phyloP scores from a whole-genome alignment of 2,113 vertebrate genomes.

The Tychaedon coryphoeus region DNA sequence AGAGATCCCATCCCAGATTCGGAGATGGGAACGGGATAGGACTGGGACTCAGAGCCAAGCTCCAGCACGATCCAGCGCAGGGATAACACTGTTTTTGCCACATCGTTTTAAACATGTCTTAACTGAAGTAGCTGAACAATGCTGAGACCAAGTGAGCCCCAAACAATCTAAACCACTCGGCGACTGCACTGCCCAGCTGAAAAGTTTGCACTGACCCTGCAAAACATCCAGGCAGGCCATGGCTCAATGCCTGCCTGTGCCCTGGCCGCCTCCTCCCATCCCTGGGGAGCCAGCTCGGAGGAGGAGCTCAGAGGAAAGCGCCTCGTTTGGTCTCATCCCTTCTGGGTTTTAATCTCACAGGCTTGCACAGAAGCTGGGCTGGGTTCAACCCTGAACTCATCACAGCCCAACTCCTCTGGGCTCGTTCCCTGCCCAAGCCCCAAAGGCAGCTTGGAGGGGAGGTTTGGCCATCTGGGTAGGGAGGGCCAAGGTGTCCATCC shows the following conservation, averaged over 20 bases:
- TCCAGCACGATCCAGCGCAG: neutral
- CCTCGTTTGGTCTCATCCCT: neutral
- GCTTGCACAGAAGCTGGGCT: neutral
- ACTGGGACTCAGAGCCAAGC: neutral
- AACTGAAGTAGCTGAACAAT: neutral
- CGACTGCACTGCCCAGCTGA: neutral
- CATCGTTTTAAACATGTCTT: conserved; percentile 7
- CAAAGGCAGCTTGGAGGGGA: neutral
- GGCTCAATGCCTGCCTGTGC: neutral
- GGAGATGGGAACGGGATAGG: conserved; percentile 9
- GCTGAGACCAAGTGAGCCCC: neutral
- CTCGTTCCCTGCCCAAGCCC: accelerated
- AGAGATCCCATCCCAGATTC: conserved; percentile 31
- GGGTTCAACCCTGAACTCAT: neutral
- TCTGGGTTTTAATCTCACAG: neutral
- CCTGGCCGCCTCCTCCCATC: neutral
- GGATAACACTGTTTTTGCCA: conserved; percentile 28
- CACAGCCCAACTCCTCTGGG: neutral
- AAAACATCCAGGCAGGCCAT: neutral
- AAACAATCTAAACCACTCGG: neutral
- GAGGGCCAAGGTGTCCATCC: neutral
- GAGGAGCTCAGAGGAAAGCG: neutral
- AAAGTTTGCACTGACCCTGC: neutral
- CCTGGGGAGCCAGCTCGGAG: neutral
- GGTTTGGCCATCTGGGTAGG: neutral